Percentiles rank a stretch among this genome's conserved stretches.
Conservation (phyloP, 2,797 vertebrate genomes). For the Hipposideros larvatus region DNA sequence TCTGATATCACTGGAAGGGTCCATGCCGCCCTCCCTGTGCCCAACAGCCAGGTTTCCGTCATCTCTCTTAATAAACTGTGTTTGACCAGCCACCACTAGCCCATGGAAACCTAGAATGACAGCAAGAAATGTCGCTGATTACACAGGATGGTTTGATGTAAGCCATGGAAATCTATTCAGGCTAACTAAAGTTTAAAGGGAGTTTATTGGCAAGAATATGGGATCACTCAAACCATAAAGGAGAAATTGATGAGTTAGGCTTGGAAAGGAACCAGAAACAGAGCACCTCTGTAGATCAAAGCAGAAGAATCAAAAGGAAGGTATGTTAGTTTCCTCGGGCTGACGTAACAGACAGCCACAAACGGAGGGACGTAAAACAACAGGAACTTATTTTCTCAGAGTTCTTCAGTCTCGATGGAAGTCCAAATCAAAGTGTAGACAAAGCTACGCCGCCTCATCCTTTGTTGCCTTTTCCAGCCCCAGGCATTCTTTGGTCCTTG, state of each 20-base stretch:
- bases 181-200: not conserved
- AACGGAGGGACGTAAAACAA: not conserved
- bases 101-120: not conserved
- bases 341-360: not conserved
- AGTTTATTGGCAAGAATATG: not conserved
- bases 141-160: not conserved
- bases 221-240: not conserved
- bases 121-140: not conserved
- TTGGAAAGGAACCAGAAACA: not conserved
- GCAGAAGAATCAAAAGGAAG: not conserved
- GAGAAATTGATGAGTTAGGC: not conserved
- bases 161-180: not conserved
- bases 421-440: not conserved
- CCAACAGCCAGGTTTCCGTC: not conserved
- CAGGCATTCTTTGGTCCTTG: not conserved
- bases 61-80: not conserved
- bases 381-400: not conserved
- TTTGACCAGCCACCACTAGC: not conserved
- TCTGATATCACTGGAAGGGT: not conserved
- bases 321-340: not conserved
- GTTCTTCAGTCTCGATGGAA: too few species aligned
- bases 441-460: not conserved
- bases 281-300: not conserved
- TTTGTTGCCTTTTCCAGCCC: not conserved
- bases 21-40: not conserved